Evolutionary conservation across 1,140 invertebrate species (phyloP).

Genomic region (Brachionus manjavacas): DNA sequence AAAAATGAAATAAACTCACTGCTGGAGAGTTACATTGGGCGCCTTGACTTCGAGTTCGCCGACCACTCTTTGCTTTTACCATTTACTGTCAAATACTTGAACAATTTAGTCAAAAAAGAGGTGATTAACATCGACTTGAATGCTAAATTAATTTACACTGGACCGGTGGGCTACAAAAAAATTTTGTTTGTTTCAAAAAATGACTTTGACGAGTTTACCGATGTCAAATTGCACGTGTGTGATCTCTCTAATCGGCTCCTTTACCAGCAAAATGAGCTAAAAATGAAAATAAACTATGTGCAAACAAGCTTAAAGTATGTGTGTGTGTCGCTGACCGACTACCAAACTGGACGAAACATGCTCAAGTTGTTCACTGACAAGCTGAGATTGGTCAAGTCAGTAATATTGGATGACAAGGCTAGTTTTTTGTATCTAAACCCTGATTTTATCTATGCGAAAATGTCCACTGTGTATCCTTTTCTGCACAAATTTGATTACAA

Average conservation of each 20-base stretch:
- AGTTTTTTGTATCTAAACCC: background rate
- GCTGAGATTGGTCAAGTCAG: background rate
- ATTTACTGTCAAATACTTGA: background rate
- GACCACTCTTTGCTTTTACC: background rate
- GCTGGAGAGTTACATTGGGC: background rate
- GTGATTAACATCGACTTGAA: background rate
- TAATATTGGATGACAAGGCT: background rate
- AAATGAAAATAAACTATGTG: background rate
- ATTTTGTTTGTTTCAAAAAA: background rate
- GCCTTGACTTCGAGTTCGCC: background rate
- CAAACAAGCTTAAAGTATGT: background rate
- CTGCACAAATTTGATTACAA: conserved; percentile 12
- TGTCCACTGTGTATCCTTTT: background rate
- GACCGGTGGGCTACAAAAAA: background rate
- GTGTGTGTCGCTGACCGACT: background rate
- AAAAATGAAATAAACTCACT: background rate
- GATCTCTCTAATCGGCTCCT: background rate
- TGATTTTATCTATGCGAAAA: background rate
- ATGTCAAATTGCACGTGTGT: background rate
- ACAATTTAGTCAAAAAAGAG: background rate
- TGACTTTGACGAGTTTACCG: background rate
- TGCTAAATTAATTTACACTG: background rate
- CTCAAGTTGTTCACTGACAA: background rate
- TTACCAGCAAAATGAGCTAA: background rate
- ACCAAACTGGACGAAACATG: background rate